Percentiles rank a stretch among this genome's conserved stretches.
Evolutionary conservation across 2,113 vertebrate species (phyloP).

Genomic region (Prochilodus magdalenae): DNA sequence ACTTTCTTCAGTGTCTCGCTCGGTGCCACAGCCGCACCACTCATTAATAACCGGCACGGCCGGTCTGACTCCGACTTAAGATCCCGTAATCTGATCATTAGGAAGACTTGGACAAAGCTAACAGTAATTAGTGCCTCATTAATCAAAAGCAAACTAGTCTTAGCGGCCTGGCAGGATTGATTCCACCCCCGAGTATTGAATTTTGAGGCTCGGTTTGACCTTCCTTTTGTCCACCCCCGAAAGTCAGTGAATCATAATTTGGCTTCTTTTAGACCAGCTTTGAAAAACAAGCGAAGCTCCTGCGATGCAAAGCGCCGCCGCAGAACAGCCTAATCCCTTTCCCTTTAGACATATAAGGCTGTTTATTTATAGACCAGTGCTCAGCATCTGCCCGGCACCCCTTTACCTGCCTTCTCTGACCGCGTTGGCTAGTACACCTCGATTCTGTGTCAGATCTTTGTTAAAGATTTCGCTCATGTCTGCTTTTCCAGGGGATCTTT

Average conservation of each 20-base stretch:
- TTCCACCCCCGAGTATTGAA: slow-evolving; percentile 31
- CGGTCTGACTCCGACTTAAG: slow-evolving; percentile 22
- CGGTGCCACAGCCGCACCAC: background rate
- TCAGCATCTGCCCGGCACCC: background rate
- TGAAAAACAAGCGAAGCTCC: background rate
- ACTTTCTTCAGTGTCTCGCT: background rate
- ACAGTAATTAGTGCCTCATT: slow-evolving; percentile 50
- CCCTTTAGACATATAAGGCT: background rate
- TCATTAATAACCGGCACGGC: slow-evolving; percentile 35
- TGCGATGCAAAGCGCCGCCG: too few species aligned
- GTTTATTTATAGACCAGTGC: background rate
- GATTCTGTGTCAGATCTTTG: background rate
- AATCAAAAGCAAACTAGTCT: slow-evolving; percentile 41
- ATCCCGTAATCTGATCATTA: slow-evolving; percentile 47
- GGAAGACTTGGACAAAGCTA: slow-evolving; percentile 22
- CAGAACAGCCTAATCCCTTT: background rate
- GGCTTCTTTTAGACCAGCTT: background rate
- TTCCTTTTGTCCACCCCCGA: slow-evolving; percentile 31
- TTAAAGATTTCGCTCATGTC: background rate
- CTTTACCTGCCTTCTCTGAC: background rate
- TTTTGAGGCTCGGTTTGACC: background rate
- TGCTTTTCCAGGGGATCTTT: background rate
- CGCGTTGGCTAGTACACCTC: background rate
- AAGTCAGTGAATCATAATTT: slow-evolving; percentile 22
- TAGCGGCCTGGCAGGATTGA: slow-evolving; percentile 2